Evolutionary conservation across 2,888 invertebrate species (phyloP).

Genomic region (Amblyteles armatorius): DNA sequence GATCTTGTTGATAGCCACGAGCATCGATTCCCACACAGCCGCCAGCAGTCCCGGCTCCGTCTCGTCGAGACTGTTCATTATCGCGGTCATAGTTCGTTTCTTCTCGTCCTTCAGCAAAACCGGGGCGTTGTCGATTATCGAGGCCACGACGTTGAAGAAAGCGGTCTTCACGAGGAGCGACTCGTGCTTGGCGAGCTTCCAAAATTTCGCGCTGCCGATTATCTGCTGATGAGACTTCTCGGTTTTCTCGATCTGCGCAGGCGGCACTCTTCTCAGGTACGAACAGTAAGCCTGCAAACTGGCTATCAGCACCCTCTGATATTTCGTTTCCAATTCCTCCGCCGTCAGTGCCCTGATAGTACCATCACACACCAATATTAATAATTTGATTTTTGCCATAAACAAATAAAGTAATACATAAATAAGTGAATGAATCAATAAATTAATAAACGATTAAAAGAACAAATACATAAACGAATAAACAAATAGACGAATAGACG

Average conservation of each 20-base stretch:
- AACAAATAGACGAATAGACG: not conserved
- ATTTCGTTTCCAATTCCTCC: conserved; percentile 90
- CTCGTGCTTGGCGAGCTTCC: conserved; percentile 89
- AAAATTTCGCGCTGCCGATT: conserved; percentile 88
- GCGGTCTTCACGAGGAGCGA: conserved; percentile 86
- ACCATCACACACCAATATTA: not conserved
- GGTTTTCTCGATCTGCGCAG: conserved; percentile 86
- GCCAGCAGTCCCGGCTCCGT: conserved; percentile 89
- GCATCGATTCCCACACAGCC: conserved; percentile 91
- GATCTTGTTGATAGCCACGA: conserved; percentile 87
- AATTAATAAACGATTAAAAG: not conserved
- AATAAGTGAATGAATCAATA: no score
- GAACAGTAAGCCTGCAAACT: conserved; percentile 89
- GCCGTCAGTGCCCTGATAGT: conserved; percentile 85
- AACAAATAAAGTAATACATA: no score
- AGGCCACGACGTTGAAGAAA: conserved; percentile 89
- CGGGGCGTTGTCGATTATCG: conserved; percentile 87
- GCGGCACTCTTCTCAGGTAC: conserved; percentile 87
- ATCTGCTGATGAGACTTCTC: conserved; percentile 86
- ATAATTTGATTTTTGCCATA: no score
- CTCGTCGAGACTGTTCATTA: conserved; percentile 89
- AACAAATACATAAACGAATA: not conserved
- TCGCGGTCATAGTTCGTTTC: conserved; percentile 86
- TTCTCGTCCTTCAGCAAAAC: conserved; percentile 86
- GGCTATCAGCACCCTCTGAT: conserved; percentile 88